Base-by-base conservation (phyloP, 2,113 vertebrate genomes). In the Chlamydotis undulata region DNA sequence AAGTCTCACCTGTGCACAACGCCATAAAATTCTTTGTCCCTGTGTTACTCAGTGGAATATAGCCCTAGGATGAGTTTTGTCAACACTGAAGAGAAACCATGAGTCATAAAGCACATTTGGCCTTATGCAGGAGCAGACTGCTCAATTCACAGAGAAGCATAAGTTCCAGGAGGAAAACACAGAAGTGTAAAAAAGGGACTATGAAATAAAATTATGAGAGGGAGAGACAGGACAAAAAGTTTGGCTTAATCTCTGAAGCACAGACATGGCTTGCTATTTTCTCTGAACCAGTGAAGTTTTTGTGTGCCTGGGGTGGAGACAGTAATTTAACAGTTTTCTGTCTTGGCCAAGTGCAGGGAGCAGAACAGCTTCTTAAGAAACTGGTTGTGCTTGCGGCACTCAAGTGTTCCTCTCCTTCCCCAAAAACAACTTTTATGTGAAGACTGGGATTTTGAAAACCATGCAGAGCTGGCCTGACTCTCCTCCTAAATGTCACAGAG, bases 361-460 rank as follows among this genome's bases (percentile, higher is more conserved):
- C 59, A 83, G 90, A 86, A 45, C 52, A 68, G 63, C 39, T 83
- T 85, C 39, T 83, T 77, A 75, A 86, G 91, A 91, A 96, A 91
- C 28, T 59, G 29, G 18, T 94, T 88, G 47, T 67, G 47, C 85
- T 89, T 67, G 71, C 0, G 4, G 79, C 80, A 35, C 43, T 86
- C 45, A 45, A 94, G 31, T 74, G 59, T 90, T 95, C 55, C 43
- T 73, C 52, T 90, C 6, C 43, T 93, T 95, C 83, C 79, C 71
- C 67, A 13, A 83, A 96, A 95, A 80, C 91, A 94, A 78, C 75
- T 95, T 96, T 94, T 92, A 93, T 96, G 60, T 92, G 95, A 83
- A 78, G 68, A 88, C 33, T 96, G 93, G 68, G 93, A 92, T 93
- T 96, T 92, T 92, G 67, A 78, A 96, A 96, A 81, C 63, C 85